Base-by-base conservation (phyloP, 2,888 invertebrate genomes). In the Marasmarcha lunaedactyla region DNA sequence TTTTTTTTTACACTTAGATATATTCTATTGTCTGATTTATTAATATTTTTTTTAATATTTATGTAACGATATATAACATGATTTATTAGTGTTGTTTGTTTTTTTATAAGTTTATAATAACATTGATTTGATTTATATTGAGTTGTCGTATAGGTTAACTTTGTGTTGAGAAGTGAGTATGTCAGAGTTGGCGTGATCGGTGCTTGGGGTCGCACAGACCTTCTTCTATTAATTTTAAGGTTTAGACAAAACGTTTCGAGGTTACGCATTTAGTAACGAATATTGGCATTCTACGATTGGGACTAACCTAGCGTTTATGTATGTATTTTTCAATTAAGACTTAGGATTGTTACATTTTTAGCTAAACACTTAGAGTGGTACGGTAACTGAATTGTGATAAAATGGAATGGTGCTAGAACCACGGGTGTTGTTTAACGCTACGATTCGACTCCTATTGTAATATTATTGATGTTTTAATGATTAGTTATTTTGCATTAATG, bases 311-410 rank as follows among this genome's bases (percentile, higher is more conserved):
- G 83, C 77, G 74, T 78, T 76, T 79, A 81, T 74, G 72, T 76
- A 78, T 74, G 73, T 76, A 74, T 71, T 81, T 73, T 81, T 81
- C 72, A 78, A 81, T 81, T 83, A 83, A 77, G 64, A 61, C 71
- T 72, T 84, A 84, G 83, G 79, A 78, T 81, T 84, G 84, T 84
- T 84, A 83, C 77, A 84, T 73, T 79, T 81, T 83, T 84, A 84
- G 78, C 83, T 78, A 81, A 84, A 84, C 77, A 79, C 72, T 83
- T 84, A 84, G 84, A 81, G 83, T 83, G 84, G 84, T 84, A 84
- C 83, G 79, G 79, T 84, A 84, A 84, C 84, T 71, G 84, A 84
- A 81, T 77, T 84, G 84, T 84, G 84, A 84, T 84, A 84, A 81
- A 84, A 83, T 70, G 84, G 84, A 77, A 84, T 84, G 84, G 84